Evolutionary conservation across 2,113 vertebrate genomes (phyloP).

Genomic region (Stictonetta naevosa): DNA sequence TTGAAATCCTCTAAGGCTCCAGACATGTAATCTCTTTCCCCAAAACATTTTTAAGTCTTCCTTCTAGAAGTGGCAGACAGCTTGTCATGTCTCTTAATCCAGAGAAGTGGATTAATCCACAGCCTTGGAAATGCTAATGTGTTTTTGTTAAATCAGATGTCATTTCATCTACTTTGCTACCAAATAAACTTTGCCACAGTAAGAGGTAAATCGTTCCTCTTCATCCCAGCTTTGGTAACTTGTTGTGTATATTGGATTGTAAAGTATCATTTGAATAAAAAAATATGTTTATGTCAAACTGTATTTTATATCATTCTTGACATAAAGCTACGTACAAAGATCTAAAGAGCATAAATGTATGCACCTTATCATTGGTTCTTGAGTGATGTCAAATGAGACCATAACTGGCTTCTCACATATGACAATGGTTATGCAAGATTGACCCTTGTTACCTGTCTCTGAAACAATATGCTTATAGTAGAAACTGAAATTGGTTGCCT

Average conservation of each 20-base stretch:
- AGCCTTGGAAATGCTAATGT: neutral
- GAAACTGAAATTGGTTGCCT: neutral
- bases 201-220: neutral
- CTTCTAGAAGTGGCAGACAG: neutral
- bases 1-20: neutral
- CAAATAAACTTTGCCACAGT: neutral
- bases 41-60: neutral
- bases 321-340: neutral
- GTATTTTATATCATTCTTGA: neutral
- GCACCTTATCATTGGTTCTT: neutral
- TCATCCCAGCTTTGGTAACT: neutral
- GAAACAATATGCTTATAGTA: neutral
- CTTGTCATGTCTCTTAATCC: neutral
- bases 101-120: neutral
- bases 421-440: neutral
- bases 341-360: neutral
- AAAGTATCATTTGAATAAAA: neutral
- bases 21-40: neutral
- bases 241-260: neutral
- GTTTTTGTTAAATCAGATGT: neutral
- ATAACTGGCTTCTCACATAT: neutral
- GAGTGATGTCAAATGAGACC: neutral
- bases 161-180: neutral
- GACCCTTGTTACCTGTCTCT: neutral
- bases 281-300: neutral